phyloP scores from a whole-genome alignment of 2,797 vertebrate species.

The Pogonophryne albipinna region DNA sequence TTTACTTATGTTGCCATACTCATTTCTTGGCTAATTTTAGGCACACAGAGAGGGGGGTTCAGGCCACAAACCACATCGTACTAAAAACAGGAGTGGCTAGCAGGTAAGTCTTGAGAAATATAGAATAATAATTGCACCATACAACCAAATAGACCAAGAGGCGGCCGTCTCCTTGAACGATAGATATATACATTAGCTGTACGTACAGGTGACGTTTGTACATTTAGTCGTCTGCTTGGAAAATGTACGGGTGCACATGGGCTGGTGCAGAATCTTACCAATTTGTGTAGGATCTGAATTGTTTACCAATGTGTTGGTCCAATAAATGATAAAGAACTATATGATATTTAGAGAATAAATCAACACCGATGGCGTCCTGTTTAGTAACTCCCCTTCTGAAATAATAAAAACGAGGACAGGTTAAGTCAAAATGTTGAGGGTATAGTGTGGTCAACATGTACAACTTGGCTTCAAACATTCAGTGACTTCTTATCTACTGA shows the following conservation, averaged over 20 bases:
- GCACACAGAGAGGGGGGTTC: slow-evolving; percentile 83
- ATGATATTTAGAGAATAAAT: slow-evolving; percentile 40
- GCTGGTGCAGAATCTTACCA: slow-evolving; percentile 77
- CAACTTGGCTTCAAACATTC: slow-evolving; percentile 58
- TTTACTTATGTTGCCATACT: slow-evolving; percentile 81
- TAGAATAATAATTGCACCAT: slow-evolving; percentile 70
- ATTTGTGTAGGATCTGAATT: slow-evolving; percentile 42
- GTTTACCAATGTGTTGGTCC: slow-evolving; percentile 60
- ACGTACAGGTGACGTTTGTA: slow-evolving; percentile 68
- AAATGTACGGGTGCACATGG: slow-evolving; percentile 63
- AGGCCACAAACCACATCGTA: slow-evolving; percentile 83
- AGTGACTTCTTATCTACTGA: slow-evolving; percentile 44
- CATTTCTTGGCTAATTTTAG: slow-evolving; percentile 86
- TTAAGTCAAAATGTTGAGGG: slow-evolving; percentile 19
- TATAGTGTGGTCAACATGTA: slow-evolving; percentile 44
- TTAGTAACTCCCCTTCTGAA: slow-evolving; percentile 39
- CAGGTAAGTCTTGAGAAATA: slow-evolving; percentile 75
- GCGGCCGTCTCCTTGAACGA: slow-evolving; percentile 68
- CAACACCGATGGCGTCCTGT: slow-evolving; percentile 39
- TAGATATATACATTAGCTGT: slow-evolving; percentile 77
- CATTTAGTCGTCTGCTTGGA: slow-evolving; percentile 65
- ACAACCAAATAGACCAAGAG: slow-evolving; percentile 72
- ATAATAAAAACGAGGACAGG: slow-evolving; percentile 49
- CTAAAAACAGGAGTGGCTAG: slow-evolving; percentile 81
- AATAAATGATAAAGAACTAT: slow-evolving; percentile 37